Conservation (phyloP, 2,888 invertebrate genomes). For the Uropetala carovei region DNA sequence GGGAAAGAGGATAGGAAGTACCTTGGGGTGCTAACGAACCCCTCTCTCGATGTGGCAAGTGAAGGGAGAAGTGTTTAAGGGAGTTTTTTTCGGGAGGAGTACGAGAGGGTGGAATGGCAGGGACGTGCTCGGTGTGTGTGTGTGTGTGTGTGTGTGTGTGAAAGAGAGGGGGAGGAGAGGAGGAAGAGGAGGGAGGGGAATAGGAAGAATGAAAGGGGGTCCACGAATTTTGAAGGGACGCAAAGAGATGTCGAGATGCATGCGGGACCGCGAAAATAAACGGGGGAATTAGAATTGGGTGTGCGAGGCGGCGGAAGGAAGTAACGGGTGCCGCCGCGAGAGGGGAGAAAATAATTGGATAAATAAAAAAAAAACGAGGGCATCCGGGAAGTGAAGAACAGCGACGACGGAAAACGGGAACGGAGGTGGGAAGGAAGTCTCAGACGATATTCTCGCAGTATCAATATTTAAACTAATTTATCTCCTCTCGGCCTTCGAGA, state of each 20-base stretch:
- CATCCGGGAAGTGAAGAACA: background rate
- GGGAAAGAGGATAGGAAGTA: background rate
- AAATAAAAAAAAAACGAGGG: too few relatives aligned
- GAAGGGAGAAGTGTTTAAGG: background rate
- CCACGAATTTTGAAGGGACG: background rate
- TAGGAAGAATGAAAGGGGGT: too few relatives aligned
- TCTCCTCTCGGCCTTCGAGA: background rate
- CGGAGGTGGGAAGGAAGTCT: background rate
- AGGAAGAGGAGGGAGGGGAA: too few relatives aligned
- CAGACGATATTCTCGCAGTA: background rate
- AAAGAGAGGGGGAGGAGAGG: too few relatives aligned
- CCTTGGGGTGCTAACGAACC: slow-evolving; percentile 11
- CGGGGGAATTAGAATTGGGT: background rate
- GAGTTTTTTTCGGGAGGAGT: background rate
- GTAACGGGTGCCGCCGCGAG: background rate
- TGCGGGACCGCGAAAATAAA: slow-evolving; percentile 2
- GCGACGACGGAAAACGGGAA: background rate
- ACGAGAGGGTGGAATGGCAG: too few relatives aligned
- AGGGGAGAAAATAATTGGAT: background rate
- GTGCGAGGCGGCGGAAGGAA: background rate
- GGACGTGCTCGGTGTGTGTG: too few relatives aligned
- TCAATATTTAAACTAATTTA: slow-evolving; percentile 32
- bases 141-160: too few relatives aligned
- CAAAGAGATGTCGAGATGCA: background rate
- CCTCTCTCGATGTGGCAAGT: background rate